Evolutionary conservation across 1,140 invertebrate species (phyloP), one percentile per base, ranked within the genome.

Genomic region (Chelonus insularis): DNA sequence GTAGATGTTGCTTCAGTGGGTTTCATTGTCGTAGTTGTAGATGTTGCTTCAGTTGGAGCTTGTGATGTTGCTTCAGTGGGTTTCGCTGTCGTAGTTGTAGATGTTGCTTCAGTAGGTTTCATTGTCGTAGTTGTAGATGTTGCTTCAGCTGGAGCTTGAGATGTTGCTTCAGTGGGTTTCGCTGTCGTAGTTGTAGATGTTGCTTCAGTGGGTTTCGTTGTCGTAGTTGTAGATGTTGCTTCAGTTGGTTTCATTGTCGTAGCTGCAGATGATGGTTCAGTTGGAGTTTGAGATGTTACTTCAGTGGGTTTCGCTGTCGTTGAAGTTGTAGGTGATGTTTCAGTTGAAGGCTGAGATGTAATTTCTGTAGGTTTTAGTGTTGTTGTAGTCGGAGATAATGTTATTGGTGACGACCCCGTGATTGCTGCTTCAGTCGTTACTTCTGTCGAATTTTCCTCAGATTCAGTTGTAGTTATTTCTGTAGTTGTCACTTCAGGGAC

Each of bases 311-410:
- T 11, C 9, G 72, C 8, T n/a, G 37, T 39, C n/a, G n/a, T n/a
- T n/a, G n/a, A n/a, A 1, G 0, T 39, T 12, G 1, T 4, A 39
- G 37, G 11, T 5, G 37, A 2, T 14, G 37, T 39, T 39, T 5
- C n/a, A 4, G 32, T 11, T 34, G 32, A 4, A 34, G 32, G 32
- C 3, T 34, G 7, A 67, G 23, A 34, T 70, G 48, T 74, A 68
- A 37, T 75, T 79, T 3, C 65, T 59, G 47, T 66, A 48, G 1
- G 58, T 12, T 1, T 11, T 29, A 5, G 54, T 58, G 58, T 74
- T 74, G 48, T 14, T 71, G 57, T 2, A 69, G 47, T 7, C 65
- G 65, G 1, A 25, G 1, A 8, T 63, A 64, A 39, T 70, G 72
- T 6, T 50, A 23, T 16, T 71, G 66, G n/a, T 63, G 50, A n/a